A percentile compares a stretch with the other conserved stretches of the same genome.
Evolutionary conservation across 2,888 invertebrate species (phyloP).

Genomic region (Frankliniella fusca): DNA sequence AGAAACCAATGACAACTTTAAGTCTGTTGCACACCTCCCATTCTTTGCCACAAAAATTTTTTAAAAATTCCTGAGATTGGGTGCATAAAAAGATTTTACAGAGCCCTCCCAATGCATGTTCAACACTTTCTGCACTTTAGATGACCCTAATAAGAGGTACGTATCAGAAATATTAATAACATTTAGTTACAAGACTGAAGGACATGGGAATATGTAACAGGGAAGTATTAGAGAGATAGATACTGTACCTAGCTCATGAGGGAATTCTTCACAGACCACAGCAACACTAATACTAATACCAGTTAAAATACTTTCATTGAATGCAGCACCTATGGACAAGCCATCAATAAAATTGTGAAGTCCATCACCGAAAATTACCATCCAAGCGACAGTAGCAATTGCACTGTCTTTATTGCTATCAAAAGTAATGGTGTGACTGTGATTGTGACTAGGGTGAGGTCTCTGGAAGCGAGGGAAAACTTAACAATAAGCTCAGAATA

Average conservation of each 20-base stretch:
- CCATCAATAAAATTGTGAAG: conserved; percentile 77
- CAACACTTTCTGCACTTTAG: too few species aligned
- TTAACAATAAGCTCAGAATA: not conserved
- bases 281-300: conserved; percentile 74
- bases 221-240: not conserved
- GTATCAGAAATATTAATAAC: not conserved
- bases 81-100: too few species aligned
- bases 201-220: not conserved
- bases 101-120: too few species aligned
- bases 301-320: conserved; percentile 65
- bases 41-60: too few species aligned
- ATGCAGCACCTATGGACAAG: conserved; percentile 74
- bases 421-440: conserved; percentile 38
- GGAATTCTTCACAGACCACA: conserved; percentile 75
- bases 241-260: conserved; percentile 64
- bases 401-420: conserved; percentile 45
- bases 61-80: too few species aligned
- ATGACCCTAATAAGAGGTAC: not conserved
- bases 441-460: conserved; percentile 31
- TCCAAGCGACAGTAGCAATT: conserved; percentile 63
- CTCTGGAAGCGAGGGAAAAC: not conserved
- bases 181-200: not conserved
- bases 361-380: conserved; percentile 76
- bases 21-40: too few species aligned
- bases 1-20: too few species aligned